Evolutionary conservation across 2,888 invertebrate genomes (phyloP).

Genomic region (Habroteleia sp.): DNA sequence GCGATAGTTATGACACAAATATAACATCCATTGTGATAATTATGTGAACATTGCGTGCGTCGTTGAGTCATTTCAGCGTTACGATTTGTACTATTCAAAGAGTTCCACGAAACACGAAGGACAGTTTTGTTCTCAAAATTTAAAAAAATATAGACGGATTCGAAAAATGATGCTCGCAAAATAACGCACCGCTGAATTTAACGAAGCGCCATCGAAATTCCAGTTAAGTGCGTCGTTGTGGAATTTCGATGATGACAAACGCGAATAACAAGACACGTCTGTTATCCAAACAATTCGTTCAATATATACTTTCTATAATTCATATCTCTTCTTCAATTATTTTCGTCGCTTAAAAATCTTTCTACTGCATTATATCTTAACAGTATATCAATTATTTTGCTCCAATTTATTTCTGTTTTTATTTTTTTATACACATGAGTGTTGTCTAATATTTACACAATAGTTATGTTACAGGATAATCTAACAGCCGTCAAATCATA

Average conservation of each 20-base stretch:
- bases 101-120: constrained; percentile 40
- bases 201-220: constrained; percentile 32
- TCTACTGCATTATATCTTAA: constrained; percentile 47
- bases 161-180: constrained; percentile 44
- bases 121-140: constrained; percentile 18
- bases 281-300: constrained; percentile 44
- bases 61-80: constrained; percentile 49
- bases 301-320: constrained; percentile 54
- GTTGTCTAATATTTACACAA: constrained; percentile 71
- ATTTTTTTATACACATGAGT: constrained; percentile 73
- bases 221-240: neutral
- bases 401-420: constrained; percentile 46
- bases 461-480: constrained; percentile 74
- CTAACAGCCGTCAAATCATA: constrained; percentile 64
- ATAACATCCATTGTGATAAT: constrained; percentile 52
- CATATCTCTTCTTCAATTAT: constrained; percentile 35
- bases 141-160: constrained; percentile 49
- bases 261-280: constrained; percentile 35
- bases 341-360: constrained; percentile 46
- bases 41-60: constrained; percentile 60
- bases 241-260: constrained; percentile 23
- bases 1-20: constrained; percentile 59
- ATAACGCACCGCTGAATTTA: constrained; percentile 34
- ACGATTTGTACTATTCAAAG: constrained; percentile 59
- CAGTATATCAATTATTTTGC: constrained; percentile 59